phyloP scores from a whole-genome alignment of 2,113 vertebrate genomes.

The Mus spicilegus region DNA sequence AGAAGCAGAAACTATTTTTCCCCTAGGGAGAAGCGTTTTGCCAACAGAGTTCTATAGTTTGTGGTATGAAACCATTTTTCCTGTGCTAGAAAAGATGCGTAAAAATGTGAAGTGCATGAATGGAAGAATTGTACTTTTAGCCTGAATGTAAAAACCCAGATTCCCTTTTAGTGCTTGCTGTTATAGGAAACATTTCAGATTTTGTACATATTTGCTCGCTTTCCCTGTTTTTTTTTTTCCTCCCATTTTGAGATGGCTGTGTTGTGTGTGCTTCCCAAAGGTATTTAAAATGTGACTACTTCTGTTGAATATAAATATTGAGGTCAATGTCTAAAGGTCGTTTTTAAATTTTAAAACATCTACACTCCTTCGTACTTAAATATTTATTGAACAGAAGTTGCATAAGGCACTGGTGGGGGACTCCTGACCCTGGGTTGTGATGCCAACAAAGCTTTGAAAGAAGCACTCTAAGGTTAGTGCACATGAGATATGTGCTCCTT shows the following conservation, averaged over 20 bases:
- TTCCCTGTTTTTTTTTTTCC: neutral
- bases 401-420: conserved; percentile 21
- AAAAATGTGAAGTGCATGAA: conserved; percentile 42
- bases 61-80: neutral
- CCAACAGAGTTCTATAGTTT: conserved; percentile 48
- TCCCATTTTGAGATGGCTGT: conserved; percentile 62
- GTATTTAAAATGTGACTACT: conserved; percentile 71
- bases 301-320: conserved; percentile 81
- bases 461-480: neutral
- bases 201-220: conserved; percentile 57
- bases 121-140: conserved; percentile 51
- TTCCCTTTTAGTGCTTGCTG: neutral
- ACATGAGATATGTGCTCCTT: neutral
- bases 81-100: conserved; percentile 32
- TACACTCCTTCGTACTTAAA: conserved; percentile 68
- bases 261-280: conserved; percentile 64
- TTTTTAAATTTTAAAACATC: conserved; percentile 78
- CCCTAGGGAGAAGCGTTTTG: conserved; percentile 58
- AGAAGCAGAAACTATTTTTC: conserved; percentile 62
- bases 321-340: conserved; percentile 76
- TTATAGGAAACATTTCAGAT: conserved; percentile 45
- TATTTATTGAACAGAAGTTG: conserved; percentile 75
- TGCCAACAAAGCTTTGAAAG: neutral
- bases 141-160: conserved; percentile 41
- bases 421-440: neutral